Evolutionary conservation across 2,888 invertebrate species (phyloP), one percentile per base, ranked within the genome.

Genomic region (Chrysolina haemoptera): DNA sequence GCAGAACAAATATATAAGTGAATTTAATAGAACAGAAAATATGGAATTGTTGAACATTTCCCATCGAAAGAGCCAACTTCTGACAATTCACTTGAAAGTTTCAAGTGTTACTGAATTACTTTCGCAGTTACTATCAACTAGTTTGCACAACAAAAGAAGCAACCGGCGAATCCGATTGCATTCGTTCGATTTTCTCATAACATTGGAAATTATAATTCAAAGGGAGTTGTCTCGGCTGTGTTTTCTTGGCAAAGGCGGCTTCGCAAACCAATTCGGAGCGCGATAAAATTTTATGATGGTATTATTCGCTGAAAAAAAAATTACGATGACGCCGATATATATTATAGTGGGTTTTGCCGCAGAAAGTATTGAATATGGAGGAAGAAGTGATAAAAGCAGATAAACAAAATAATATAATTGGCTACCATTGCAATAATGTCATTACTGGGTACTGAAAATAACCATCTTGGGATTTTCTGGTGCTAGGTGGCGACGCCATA

Each of bases 251-350:
- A 64, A 65, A 64, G 66, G 70, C 68, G 46, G 74, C 72, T 68
- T 67, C 68, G 72, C 66, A 66, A 74, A 76, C 63, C 76, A 35
- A 70, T 22, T 27, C 62, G 50, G 74, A 66, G 16, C 63, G 75
- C 69, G 40, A 70, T 78, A 74, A 78, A 78, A 76, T 65, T 79
- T 79, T 78, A 79, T 68, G 78, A 73, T n/a, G 69, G 71, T 74
- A 75, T 79, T 76, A 78, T 76, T 79, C 76, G 74, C 53, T 66
- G 75, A 75, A 73, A 75, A 73, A 75, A 76, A 73, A 74, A 76
- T 68, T 76, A 73, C 69, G 72, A 68, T 12, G 46, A 68, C 69
- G 71, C 67, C 63, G 59, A n/a, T 14, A 35, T 59, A 16, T 59
- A n/a, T 27, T 59, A 20, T 48, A 8, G 35, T 8, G 46, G n/a